Evolutionary conservation across 1,140 invertebrate species (phyloP).

Genomic region (Aphaenogaster rudis): DNA sequence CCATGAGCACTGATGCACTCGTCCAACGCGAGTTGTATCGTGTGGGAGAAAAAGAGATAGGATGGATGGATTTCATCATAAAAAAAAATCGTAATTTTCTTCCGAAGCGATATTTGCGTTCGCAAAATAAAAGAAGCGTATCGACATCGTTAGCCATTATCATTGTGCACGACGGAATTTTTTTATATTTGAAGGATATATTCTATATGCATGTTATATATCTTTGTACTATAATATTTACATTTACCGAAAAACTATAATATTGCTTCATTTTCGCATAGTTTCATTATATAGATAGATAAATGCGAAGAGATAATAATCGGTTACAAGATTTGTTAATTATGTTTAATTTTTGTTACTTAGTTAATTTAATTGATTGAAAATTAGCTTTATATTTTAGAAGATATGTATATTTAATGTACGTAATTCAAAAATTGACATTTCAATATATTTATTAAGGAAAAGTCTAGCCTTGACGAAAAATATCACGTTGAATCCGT

Average conservation of each 20-base stretch:
- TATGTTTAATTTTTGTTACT: neutral
- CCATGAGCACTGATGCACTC: slow-evolving; percentile 30
- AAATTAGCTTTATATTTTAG: neutral
- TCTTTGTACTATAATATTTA: neutral
- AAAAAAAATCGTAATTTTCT: slow-evolving; percentile 30
- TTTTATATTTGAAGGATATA: slow-evolving; percentile 2
- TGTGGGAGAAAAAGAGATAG: neutral
- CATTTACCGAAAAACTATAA: neutral
- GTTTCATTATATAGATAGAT: neutral
- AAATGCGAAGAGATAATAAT: neutral
- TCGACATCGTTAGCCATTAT: slow-evolving; percentile 9
- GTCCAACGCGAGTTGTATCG: slow-evolving; percentile 5
- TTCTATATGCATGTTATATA: no score
- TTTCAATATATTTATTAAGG: neutral
- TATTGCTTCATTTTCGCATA: neutral
- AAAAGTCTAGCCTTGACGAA: neutral
- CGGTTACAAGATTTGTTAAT: neutral
- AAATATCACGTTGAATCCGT: neutral
- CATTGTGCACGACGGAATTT: neutral
- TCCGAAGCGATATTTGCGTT: slow-evolving; percentile 6
- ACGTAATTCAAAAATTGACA: neutral
- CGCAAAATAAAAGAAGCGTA: neutral
- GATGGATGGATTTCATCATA: neutral
- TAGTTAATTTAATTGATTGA: neutral
- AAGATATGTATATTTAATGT: neutral